phyloP scores from a whole-genome alignment of 2,888 invertebrate genomes.

The Eulithis prunata region DNA sequence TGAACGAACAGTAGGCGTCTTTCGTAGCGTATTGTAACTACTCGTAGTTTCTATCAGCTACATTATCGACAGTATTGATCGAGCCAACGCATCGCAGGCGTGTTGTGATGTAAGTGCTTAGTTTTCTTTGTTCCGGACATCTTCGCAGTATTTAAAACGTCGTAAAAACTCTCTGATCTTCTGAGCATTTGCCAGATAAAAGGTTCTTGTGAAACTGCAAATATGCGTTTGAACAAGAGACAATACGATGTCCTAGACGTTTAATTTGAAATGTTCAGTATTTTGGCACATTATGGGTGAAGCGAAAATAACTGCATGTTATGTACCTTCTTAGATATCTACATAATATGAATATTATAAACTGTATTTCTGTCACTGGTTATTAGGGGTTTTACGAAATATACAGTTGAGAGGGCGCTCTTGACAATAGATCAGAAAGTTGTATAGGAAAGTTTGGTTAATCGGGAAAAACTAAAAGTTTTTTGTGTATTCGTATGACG shows the following conservation, averaged over 20 bases:
- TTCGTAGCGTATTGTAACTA: background rate
- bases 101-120: constrained; percentile 22
- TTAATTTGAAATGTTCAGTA: constrained; percentile 31
- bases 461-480: no score
- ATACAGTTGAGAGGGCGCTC: no score
- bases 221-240: constrained; percentile 23
- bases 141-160: constrained; percentile 32
- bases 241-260: constrained; percentile 27
- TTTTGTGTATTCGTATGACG: no score
- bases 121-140: constrained; percentile 44
- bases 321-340: constrained; percentile 7
- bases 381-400: no score
- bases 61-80: background rate
- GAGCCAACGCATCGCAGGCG: background rate
- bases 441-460: no score
- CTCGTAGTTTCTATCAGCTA: background rate
- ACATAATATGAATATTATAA: no score
- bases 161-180: constrained; percentile 43
- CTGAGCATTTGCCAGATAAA: constrained; percentile 35
- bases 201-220: constrained; percentile 35
- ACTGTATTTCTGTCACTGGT: background rate
- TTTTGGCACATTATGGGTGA: constrained; percentile 44
- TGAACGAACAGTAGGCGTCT: background rate
- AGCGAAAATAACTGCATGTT: constrained; percentile 39
- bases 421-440: no score